Evolutionary conservation across 2,113 vertebrate genomes (phyloP).

Genomic region (Silurus asotus): DNA sequence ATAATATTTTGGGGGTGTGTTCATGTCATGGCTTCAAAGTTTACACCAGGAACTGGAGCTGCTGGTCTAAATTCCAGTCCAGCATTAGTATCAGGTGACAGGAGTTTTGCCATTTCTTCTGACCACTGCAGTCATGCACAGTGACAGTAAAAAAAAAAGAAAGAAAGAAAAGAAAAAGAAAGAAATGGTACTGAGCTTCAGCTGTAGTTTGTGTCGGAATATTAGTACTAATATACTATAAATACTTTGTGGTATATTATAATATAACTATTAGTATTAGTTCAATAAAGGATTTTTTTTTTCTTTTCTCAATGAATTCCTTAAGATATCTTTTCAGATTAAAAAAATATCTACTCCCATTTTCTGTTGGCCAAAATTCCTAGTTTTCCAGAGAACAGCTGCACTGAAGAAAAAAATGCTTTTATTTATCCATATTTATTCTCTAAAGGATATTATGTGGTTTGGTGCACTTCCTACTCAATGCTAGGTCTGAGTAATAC

Average conservation of each 20-base stretch:
- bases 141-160: background rate
- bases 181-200: background rate
- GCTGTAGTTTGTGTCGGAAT: background rate
- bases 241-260: background rate
- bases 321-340: background rate
- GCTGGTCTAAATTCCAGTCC: constrained; percentile 20
- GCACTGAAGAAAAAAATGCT: background rate
- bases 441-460: background rate
- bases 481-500: background rate
- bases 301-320: background rate
- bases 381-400: background rate
- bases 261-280: background rate
- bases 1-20: background rate
- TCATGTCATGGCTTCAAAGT: constrained; percentile 3
- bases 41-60: background rate
- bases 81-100: constrained; percentile 11
- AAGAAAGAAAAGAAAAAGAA: background rate
- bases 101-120: background rate
- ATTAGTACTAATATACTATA: background rate
- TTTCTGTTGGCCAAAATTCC: background rate
- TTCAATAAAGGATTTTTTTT: background rate
- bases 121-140: background rate
- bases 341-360: background rate
- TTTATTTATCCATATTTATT: background rate
- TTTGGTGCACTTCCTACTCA: background rate